Base-by-base conservation (phyloP, 92 coral and sea anemone genomes). In the Ricordea florida region DNA sequence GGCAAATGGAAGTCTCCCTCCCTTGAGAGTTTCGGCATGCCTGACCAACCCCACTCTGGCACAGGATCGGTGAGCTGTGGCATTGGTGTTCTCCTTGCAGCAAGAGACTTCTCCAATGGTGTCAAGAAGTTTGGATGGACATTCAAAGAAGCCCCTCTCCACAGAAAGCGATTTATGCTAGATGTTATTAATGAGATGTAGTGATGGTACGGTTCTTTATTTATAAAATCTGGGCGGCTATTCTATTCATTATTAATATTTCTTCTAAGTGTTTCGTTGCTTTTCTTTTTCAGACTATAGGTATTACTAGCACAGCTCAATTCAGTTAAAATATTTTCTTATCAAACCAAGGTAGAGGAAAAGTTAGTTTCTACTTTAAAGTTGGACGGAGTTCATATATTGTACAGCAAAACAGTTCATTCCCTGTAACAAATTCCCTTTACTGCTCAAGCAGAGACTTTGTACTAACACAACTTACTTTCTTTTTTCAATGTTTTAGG, bases 1-100 rank as follows among this genome's bases (percentile, higher is more conserved):
- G 15, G 5, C 36, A 51, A 51, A 17, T 24, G 20, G 59, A n/a
- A 25, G 35, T 10, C 36, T 26, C 34, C 7, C 59, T 27, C 59
- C 59, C 35, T 51, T 51, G 59, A 51, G 7, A 51, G 59, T 10
- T 51, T 24, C 15, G 59, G 59, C 5, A 27, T 51, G 59, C 59
- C 59, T 10, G 59, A 51, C 59, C 59, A 51, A 51, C 59, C 36
- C 34, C 59, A 51, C 59, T 10, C 34, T 51, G 59, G 59, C 35
- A 51, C 59, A 27, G 59, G 59, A 0, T 27, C 18, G 59, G 59
- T 35, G 13, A 51, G 36, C 59, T 51, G 59, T 51, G 36, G 59
- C 18, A 25, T 51, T 4, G 34, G 36, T 25, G 34, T 51, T 51
- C 59, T 51, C 59, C 59, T 51, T 25, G 59, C 59, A 51, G 59